Evolutionary conservation across 2,113 vertebrate species (phyloP), one percentile per base, ranked within the genome.

Genomic region (Alectura lathami): DNA sequence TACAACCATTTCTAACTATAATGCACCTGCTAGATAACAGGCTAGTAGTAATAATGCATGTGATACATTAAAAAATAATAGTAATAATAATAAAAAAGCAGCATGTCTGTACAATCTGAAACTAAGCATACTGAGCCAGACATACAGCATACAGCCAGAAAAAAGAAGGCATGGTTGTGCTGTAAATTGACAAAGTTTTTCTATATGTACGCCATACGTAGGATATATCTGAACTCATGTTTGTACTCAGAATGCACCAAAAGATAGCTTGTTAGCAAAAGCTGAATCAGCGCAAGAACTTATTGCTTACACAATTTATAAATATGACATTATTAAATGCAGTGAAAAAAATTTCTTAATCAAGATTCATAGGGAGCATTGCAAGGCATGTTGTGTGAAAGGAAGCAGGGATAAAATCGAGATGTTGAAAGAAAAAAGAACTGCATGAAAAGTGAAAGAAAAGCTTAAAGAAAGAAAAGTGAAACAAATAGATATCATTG

Each of bases 381-480:
- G 27, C 17, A 66, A 95, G 95, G 63, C 43, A 18, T 40, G 17
- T 86, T 89, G 77, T 93, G 95, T 96, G 95, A 97, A 89, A 90
- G 68, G 23, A 83, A 89, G 88, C 43, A 32, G 12, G 9, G 27
- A 60, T 29, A 86, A 78, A 78, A 88, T 53, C 40, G 30, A 48
- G 82, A 68, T 32, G 69, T 80, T 69, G 80, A 81, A 43, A 59
- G 48, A 63, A 89, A 80, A 59, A 50, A 24, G 13, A 76, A 51
- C 53, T 63, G 67, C 29, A 23, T 4, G 2, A 12, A 56, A 83
- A 82, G 42, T 1, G 4, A 83, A 81, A 86, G 26, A 68, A 26
- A 83, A 66, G 22, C 15, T 78, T 81, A 81, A 86, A 63, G n/a
- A 21, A 84, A 54, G 22, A 91, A 59, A 79, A 8, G 14, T 22